Base-by-base conservation (phyloP, 2,797 vertebrate genomes). In the Antrozous pallidus region DNA sequence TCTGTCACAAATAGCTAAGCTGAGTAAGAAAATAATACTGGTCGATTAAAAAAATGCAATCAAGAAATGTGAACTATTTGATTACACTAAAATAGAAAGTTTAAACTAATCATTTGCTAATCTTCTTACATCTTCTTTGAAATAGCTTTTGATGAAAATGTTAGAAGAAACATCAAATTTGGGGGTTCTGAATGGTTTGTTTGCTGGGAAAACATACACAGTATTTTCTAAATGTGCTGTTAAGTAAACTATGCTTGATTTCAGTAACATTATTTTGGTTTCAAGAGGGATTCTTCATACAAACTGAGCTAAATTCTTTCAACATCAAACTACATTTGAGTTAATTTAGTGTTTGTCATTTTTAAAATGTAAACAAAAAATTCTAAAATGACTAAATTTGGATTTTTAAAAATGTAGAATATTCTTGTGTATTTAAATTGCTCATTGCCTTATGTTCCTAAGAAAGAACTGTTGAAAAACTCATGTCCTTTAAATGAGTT, bases 61-160 rank as follows among this genome's bases (percentile, higher is more conserved):
- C 74, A 83, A 75, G 93, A 95, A 95, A 96, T 96, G 95, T 97
- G 97, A 97, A 96, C 97, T 97, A 95, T 97, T 97, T 97, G 95
- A 96, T 97, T 96, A 93, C 92, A 70, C 92, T 69, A 92, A 97
- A 97, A 96, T 95, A 97, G 93, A 94, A 95, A 97, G 88, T 94
- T 95, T 91, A 96, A 97, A 92, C 93, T 81, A 94, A 95, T 96
- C 96, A 95, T 97, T 97, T 96, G 67, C 96, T 93, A 95, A 97
- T 97, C 85, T 96, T 96, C 95, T 92, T 88, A 65, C 70, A 42
- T 96, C 81, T 79, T 96, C 67, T 96, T 77, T 94, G 96, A 95
- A 97, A 88, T 9, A 67, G 92, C 85, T 73, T 97, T 88, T 96
- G 96, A 97, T 97, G 96, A 96, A 96, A 97, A 97, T 96, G 96